Percentiles rank a stretch among this genome's conserved stretches.
Evolutionary conservation across 2,113 vertebrate genomes (phyloP).

Genomic region (Sander lucioperca): DNA sequence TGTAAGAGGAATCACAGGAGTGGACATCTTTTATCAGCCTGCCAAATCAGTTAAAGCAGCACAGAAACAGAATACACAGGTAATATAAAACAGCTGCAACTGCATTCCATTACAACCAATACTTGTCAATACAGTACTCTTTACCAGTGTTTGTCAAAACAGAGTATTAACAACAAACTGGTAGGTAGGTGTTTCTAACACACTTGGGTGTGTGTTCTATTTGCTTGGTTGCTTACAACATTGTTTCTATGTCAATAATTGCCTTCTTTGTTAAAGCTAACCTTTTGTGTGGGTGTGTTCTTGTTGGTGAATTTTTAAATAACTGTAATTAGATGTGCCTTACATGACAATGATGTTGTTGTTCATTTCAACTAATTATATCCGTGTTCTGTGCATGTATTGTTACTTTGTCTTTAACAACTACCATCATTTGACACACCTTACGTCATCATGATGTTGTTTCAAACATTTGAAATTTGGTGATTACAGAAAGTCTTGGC

Average conservation of each 20-base stretch:
- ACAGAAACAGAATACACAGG: too few relatives aligned
- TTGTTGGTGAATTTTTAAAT: background rate
- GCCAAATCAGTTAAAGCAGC: too few relatives aligned
- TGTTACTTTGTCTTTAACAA: background rate
- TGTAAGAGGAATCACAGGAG: too few relatives aligned
- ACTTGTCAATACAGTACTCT: background rate
- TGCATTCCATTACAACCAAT: background rate
- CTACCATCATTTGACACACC: background rate
- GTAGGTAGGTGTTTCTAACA: background rate
- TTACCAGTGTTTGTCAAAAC: background rate
- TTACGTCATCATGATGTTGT: background rate
- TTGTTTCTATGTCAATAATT: background rate
- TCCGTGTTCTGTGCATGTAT: background rate
- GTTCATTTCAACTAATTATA: too few relatives aligned
- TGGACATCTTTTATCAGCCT: too few relatives aligned
- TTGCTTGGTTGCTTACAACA: background rate
- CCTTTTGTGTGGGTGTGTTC: background rate
- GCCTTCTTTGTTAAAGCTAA: background rate
- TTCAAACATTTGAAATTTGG: background rate
- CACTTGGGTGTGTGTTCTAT: background rate
- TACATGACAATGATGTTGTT: too few relatives aligned
- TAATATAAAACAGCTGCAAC: too few relatives aligned
- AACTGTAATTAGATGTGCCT: too few relatives aligned
- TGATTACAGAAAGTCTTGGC: too few relatives aligned
- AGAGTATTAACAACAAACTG: background rate